These are phyloP conservation scores for Aproaerema taeniolella DNA, from an alignment of 2,888 invertebrate species.

Conservation along the genomic window DNA sequence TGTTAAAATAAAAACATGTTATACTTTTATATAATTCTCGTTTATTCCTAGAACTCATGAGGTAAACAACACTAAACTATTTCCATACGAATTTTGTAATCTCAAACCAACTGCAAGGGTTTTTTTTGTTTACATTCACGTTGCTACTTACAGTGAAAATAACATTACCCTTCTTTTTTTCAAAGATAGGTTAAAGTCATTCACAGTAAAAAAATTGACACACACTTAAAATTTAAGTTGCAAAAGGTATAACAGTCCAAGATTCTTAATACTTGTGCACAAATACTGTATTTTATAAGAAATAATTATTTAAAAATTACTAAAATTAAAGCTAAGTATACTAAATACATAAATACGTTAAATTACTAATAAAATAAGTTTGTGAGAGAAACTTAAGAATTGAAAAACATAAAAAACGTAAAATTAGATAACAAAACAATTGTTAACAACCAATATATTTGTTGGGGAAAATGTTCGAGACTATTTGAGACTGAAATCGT, in stretches of 20 bases:
- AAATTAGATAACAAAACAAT: constrained; percentile 73
- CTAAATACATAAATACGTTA: constrained; percentile 69
- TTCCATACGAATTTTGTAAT: constrained; percentile 56
- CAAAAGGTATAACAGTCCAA: constrained; percentile 48
- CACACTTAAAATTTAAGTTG: constrained; percentile 24
- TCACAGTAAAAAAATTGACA: no score
- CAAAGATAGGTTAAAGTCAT: no score
- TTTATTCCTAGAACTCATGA: constrained; percentile 76
- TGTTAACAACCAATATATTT: constrained; percentile 59
- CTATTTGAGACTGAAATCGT: neutral
- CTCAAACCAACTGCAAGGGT: constrained; percentile 31
- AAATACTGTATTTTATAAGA: constrained; percentile 42
- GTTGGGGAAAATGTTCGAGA: constrained; percentile 23
- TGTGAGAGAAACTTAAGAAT: constrained; percentile 43
- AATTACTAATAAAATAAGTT: constrained; percentile 43
- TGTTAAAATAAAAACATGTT: neutral
- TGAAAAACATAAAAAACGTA: constrained; percentile 54
- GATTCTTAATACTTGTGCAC: constrained; percentile 36
- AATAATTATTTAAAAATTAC: constrained; percentile 45
- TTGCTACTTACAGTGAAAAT: constrained; percentile 6
- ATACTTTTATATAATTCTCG: constrained; percentile 53
- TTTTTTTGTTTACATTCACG: constrained; percentile 9
- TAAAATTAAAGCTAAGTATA: constrained; percentile 65
- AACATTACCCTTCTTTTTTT: constrained; percentile 25
- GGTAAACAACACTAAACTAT: constrained; percentile 74